Evolutionary conservation across 1,140 invertebrate genomes (phyloP).

Genomic region (Penaeus indicus): DNA sequence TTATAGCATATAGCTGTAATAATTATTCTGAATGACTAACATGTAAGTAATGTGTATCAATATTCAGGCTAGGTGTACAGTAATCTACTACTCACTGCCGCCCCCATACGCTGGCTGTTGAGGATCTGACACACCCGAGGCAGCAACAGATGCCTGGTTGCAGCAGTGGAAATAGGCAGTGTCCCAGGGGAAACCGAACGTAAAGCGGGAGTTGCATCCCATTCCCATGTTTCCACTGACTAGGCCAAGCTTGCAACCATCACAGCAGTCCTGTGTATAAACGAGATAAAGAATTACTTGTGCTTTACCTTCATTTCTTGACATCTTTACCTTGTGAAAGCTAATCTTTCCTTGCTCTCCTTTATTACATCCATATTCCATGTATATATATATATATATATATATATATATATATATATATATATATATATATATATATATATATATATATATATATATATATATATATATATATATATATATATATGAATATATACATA

Average conservation of each 20-base stretch:
- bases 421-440: no score
- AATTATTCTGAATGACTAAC: no score
- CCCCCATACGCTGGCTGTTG: background rate
- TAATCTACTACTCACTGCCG: background rate
- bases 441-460: no score
- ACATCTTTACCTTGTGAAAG: no score
- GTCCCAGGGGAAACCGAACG: conserved; percentile 74
- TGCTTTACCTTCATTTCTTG: background rate
- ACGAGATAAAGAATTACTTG: background rate
- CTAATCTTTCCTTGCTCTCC: no score
- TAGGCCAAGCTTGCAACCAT: conserved; percentile 74
- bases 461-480: no score
- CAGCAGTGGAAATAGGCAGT: conserved; percentile 74
- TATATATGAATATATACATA: no score
- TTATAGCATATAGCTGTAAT: no score
- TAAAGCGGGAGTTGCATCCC: conserved; percentile 72
- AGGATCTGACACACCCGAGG: conserved; percentile 30
- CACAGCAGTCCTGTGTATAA: conserved; percentile 72
- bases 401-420: no score
- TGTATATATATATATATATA: no score
- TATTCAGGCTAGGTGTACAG: background rate
- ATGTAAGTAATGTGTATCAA: no score
- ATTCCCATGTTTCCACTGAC: conserved; percentile 72
- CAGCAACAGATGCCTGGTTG: conserved; percentile 43
- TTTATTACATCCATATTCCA: no score